Base-by-base conservation (phyloP, 2,113 vertebrate species). In the Thamnaconus septentrionalis region DNA sequence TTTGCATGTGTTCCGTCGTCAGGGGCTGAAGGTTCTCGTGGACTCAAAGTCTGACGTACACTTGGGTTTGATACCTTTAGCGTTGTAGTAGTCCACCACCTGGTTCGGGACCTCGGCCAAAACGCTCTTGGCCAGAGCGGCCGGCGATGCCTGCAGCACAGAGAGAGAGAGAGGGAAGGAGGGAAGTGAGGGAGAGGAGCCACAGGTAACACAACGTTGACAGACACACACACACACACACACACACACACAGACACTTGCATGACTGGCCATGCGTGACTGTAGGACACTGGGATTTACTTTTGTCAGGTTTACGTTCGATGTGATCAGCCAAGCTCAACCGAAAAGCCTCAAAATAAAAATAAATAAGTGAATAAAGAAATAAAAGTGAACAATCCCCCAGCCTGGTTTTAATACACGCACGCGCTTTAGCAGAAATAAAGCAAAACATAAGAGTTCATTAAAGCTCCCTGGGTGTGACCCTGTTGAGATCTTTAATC, bases 61-160 rank as follows among this genome's bases (percentile, higher is more conserved):
- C 90, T 98, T 98, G 85, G 97, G 97, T 88, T 96, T 96, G 86
- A 99, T 98, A 80, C 94, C 95, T 92, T 98, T 98, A 66, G 95
- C 93, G 54, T 96, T 98, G 92, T 98, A 99, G 91, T 99, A 99
- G 92, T 99, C 97, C 91, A 99, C 97, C 61, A 99, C 96, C 90
- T 99, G 97, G 85, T 99, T 98, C 47, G 97, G 97, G 86, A 99
- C 97, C 92, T 99, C 97, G 10, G 97, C 97, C 92, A 99, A 83
- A 81, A 99, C 97, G 3, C 96, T 98, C 88, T 98, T 98, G 54
- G 97, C 96, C 76, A 99, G 93, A 48, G 97, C 96, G 76, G 96
- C 96, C 66, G 96, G 97, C 76, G 97, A 98, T 42, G 97, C 97
- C 97, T 99, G 91, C 11, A 74, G 89, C 41, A 88, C 47, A 81